A percentile compares a stretch with the other conserved stretches of the same genome.
Evolutionary conservation across 2,113 vertebrate species (phyloP).

Genomic region (Mionectes macconnelli): DNA sequence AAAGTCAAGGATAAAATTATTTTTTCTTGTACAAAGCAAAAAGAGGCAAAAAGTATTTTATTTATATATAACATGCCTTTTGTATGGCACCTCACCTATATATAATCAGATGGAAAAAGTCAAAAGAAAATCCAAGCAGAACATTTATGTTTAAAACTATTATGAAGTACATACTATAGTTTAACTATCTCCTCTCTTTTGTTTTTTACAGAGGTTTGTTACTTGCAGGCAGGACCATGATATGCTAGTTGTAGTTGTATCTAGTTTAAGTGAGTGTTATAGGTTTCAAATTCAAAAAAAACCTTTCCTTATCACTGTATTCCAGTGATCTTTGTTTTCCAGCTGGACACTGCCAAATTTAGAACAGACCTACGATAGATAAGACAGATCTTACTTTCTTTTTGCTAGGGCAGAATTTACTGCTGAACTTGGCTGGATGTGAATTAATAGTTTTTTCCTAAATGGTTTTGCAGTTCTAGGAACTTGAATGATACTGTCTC

Average conservation of each 20-base stretch:
- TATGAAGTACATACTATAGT: not conserved
- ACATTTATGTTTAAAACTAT: not conserved
- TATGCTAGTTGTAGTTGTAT: not conserved
- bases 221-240: not conserved
- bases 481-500: not conserved
- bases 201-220: not conserved
- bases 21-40: not conserved
- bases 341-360: not conserved
- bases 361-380: not conserved
- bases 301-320: not conserved
- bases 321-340: not conserved
- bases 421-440: not conserved
- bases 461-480: not conserved
- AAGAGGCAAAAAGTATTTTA: not conserved
- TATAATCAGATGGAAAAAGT: not conserved
- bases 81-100: not conserved
- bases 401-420: not conserved
- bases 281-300: not conserved
- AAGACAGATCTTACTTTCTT: not conserved
- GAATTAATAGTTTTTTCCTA: not conserved
- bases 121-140: not conserved
- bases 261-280: not conserved
- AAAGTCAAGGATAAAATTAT: not conserved
- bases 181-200: not conserved
- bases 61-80: not conserved